Evolutionary conservation across 2,113 vertebrate species (phyloP), one percentile per base, ranked within the genome.

Genomic region (Nettapus auritus): DNA sequence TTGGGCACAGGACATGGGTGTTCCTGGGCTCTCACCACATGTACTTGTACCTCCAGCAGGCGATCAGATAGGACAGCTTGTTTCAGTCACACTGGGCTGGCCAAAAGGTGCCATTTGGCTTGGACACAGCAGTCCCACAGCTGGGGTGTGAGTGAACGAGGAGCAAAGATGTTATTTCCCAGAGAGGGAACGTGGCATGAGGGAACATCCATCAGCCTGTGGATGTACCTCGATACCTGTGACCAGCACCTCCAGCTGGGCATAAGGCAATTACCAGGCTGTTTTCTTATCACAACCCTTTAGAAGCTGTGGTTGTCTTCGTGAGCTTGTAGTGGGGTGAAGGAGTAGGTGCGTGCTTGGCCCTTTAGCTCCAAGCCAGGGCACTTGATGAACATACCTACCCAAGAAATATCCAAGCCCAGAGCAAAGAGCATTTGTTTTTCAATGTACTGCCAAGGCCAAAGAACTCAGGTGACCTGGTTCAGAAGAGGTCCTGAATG

Each of bases 331-430:
- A 75, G 48, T 50, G 70, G 33, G 16, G 18, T 23, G 33, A 71
- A 50, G 42, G 34, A 93, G 48, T 38, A 40, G 38, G 33, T 53
- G 26, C 0, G 0, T 53, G 38, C 53, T 91, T 76, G 46, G 33
- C 70, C 53, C 86, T 89, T 89, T 92, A 92, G 64, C 16, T 79
- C 33, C 16, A 38, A 57, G 34, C 10, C 38, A 84, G 48, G 28
- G 48, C 44, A 87, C 23, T 84, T 89, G 52, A 79, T n/a, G 29
- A 91, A 75, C 60, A 53, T 48, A 57, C 7, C 26, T 92, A 87
- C 92, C 69, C 73, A 86, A 81, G 92, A 96, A 91, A 71, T 91
- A 83, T 28, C 46, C 76, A 90, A 81, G 80, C 60, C 63, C 42
- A 36, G 57, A 93, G 42, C 26, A 46, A 85, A 36, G 38, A 88